These are phyloP conservation scores for Chloebia gouldiae DNA, from an alignment of 2,113 vertebrate species.

Conservation along the genomic window DNA sequence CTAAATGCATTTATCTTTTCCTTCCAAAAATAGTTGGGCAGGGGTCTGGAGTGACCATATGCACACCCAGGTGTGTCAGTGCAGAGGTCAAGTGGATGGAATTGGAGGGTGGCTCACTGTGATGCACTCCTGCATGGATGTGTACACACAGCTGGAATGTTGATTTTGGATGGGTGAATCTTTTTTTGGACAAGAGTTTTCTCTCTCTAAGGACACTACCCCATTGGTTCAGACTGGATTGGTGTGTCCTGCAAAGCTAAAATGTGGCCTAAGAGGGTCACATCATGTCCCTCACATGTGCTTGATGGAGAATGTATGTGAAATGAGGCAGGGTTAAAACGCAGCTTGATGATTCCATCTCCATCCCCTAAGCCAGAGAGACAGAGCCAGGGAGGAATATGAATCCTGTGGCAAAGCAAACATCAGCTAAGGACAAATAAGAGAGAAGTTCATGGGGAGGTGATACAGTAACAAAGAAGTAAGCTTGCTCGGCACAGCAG, in stretches of 20 bases:
- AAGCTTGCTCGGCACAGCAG: neutral
- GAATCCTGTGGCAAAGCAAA: neutral
- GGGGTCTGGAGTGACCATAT: accelerated
- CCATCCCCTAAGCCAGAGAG: neutral
- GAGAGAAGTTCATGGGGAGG: neutral
- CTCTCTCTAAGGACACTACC: neutral
- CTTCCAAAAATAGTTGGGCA: neutral
- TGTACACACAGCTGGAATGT: accelerated
- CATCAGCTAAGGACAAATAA: neutral
- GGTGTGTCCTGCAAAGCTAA: neutral
- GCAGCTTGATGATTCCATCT: neutral
- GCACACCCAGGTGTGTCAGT: neutral
- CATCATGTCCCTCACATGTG: neutral
- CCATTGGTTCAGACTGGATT: neutral
- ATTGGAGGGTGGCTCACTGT: neutral
- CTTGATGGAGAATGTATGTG: neutral
- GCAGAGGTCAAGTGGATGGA: neutral
- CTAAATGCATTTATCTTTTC: neutral
- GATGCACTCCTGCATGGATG: neutral
- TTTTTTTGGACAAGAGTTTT: neutral
- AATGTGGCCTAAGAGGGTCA: neutral
- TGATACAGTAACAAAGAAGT: neutral
- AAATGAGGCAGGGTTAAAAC: neutral
- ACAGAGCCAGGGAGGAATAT: neutral
- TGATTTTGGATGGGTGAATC: neutral